Base-by-base conservation (phyloP, 1,140 invertebrate genomes). In the Drosophila rufa region DNA sequence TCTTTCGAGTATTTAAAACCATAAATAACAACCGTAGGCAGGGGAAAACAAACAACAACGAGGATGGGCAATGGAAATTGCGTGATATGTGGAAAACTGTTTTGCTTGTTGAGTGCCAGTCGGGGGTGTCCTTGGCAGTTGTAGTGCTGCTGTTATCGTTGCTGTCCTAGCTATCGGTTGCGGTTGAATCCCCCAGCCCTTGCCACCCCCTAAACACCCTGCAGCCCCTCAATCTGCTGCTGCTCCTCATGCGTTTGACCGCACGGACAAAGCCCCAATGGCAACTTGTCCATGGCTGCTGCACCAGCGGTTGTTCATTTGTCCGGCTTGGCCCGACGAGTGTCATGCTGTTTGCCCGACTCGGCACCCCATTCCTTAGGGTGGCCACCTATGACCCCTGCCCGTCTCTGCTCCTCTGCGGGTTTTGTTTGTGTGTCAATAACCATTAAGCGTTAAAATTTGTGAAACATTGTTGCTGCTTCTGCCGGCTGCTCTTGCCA, bases 391-490 rank as follows among this genome's bases (percentile, higher is more conserved):
- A 42, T 19, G 51, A 22, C 25, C 40, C 19, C 51, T 7, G 46
- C 7, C 17, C 11, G 46, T 2, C 55, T 14, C 40, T 14, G 38
- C 67, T 19, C 50, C 43, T 15, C 38, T 42, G 61, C 57, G 40
- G 51, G 27, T 75, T 51, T 51, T 75, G 58, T 71, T 50, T 81
- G 77, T 80, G 68, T 79, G 70, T 87, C 85, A 89, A 89, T 89
- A 85, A 76, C 81, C 85, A 90, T 89, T 85, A 85, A 85, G 70
- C 78, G 85, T 90, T 89, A 85, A 90, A 89, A 82, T 79, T 90
- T 85, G 78, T 80, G 75, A 79, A 83, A 79, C 74, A 66, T 60
- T 64, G 61, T 77, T 79, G 73, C 51, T 73, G 62, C 46, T 73
- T 42, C 42, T 71, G 60, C n/a, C 17, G 62, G 59, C 40, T 64